These are phyloP conservation scores for Natrix natrix DNA, from an alignment of 2,797 vertebrate species.

Conservation along the genomic window DNA sequence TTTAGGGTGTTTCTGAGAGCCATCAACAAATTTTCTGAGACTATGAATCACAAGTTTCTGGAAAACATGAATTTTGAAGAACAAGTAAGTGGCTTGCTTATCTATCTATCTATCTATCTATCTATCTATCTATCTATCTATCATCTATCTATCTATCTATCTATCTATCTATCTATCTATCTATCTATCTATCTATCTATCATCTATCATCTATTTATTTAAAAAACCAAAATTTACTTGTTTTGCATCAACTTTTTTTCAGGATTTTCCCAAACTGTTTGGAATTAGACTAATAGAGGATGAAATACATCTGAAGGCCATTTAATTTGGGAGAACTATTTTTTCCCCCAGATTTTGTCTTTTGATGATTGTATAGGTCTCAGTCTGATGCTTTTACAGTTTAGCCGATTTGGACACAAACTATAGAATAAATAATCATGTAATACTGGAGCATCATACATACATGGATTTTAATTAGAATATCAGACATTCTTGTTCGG, in stretches of 20 bases:
- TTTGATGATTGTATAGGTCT: neutral
- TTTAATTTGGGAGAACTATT: neutral
- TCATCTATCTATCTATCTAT: neutral
- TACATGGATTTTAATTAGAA: neutral
- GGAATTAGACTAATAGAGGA: neutral
- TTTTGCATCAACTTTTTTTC: neutral
- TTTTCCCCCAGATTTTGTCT: neutral
- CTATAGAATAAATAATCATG: neutral
- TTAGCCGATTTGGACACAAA: neutral
- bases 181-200: neutral
- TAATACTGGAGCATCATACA: neutral
- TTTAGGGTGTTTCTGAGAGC: constrained; percentile 91
- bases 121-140: neutral
- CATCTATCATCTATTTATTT: no score
- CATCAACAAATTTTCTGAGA: constrained; percentile 95
- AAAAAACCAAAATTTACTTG: accelerated
- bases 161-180: neutral
- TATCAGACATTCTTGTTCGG: neutral
- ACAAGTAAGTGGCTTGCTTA: constrained; percentile 75
- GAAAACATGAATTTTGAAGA: constrained; percentile 94
- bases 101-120: neutral
- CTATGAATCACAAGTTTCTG: constrained; percentile 96
- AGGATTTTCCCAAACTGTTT: neutral
- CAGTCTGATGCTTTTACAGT: neutral
- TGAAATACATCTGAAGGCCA: neutral